Evolutionary conservation across 2,113 vertebrate genomes (phyloP).

Genomic region (Cottus gobio): DNA sequence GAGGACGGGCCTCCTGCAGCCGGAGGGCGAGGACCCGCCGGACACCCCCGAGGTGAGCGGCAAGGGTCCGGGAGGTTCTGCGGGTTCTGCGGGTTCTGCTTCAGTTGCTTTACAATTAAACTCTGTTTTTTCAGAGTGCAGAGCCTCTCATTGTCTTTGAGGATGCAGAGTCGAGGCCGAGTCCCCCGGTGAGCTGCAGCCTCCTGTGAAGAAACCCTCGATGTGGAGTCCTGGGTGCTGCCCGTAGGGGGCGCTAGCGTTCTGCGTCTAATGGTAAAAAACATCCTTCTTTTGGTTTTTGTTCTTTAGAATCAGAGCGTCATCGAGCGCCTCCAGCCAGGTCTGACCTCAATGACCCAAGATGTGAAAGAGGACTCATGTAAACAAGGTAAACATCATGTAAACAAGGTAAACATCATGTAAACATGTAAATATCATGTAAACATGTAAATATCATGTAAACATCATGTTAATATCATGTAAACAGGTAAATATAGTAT

Average conservation of each 20-base stretch:
- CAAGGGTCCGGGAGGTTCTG: not conserved
- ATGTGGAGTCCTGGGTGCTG: no score
- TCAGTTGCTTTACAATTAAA: not conserved
- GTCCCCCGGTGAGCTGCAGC: conserved; percentile 56
- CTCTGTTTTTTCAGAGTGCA: conserved; percentile 55
- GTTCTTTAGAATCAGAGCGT: conserved; percentile 62
- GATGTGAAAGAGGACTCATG: conserved; percentile 62
- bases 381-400: conserved; percentile 42
- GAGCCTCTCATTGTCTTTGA: conserved; percentile 81
- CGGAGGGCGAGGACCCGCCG: conserved; percentile 59
- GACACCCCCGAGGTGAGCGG: conserved; percentile 62
- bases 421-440: no score
- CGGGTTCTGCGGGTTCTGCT: not conserved
- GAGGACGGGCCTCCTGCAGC: conserved; percentile 77
- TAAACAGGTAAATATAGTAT: no score
- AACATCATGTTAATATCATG: no score
- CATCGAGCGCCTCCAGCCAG: conserved; percentile 59
- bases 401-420: no score
- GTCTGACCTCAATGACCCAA: conserved; percentile 38
- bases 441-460: no score
- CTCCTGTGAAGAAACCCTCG: no score
- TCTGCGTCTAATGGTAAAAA: no score
- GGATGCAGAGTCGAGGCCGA: conserved; percentile 49
- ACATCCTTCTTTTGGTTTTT: no score
- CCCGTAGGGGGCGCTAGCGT: conserved; percentile 65